A percentile compares a stretch with the other conserved stretches of the same genome.
phyloP scores from a whole-genome alignment of 2,888 invertebrate species.

The Ophioninae sp. region DNA sequence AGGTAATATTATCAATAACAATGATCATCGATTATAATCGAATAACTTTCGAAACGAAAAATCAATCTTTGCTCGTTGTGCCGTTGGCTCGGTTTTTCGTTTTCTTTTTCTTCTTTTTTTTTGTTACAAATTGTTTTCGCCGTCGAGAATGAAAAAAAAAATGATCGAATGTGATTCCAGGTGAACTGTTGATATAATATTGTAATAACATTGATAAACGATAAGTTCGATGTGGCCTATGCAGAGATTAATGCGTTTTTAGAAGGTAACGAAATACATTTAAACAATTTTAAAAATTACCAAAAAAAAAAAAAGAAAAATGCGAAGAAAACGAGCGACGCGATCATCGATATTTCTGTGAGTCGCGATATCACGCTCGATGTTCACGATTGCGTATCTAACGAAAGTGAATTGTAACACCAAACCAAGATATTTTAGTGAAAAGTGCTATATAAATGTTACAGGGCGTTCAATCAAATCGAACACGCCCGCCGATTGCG shows the following conservation, averaged over 20 bases:
- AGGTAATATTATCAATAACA: slow-evolving; percentile 5
- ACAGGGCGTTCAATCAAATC: slow-evolving; percentile 57
- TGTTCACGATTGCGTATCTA: slow-evolving; percentile 36
- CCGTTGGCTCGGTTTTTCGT: slow-evolving; percentile 24
- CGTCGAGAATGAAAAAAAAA: slow-evolving; percentile 36
- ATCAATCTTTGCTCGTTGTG: slow-evolving; percentile 7
- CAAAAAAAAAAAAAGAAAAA: background rate
- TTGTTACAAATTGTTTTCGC: slow-evolving; percentile 23
- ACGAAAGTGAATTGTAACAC: slow-evolving; percentile 56
- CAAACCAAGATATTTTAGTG: slow-evolving; percentile 37
- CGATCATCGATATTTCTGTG: slow-evolving; percentile 13
- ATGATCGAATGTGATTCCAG: slow-evolving; percentile 47
- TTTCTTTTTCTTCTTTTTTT: slow-evolving; percentile 2
- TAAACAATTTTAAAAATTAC: background rate
- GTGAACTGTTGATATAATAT: slow-evolving; percentile 51
- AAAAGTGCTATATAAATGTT: slow-evolving; percentile 34
- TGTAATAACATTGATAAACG: slow-evolving; percentile 41
- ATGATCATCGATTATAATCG: slow-evolving; percentile 30
- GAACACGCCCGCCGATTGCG: slow-evolving; percentile 30
- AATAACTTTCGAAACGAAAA: slow-evolving; percentile 31
- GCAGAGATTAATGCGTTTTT: slow-evolving; percentile 59
- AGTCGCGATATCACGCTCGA: slow-evolving; percentile 15
- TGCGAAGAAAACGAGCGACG: background rate
- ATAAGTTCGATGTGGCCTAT: slow-evolving; percentile 64
- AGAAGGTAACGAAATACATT: slow-evolving; percentile 25